Base-by-base conservation (phyloP, 2,888 invertebrate species). In the Hipparchia semele region DNA sequence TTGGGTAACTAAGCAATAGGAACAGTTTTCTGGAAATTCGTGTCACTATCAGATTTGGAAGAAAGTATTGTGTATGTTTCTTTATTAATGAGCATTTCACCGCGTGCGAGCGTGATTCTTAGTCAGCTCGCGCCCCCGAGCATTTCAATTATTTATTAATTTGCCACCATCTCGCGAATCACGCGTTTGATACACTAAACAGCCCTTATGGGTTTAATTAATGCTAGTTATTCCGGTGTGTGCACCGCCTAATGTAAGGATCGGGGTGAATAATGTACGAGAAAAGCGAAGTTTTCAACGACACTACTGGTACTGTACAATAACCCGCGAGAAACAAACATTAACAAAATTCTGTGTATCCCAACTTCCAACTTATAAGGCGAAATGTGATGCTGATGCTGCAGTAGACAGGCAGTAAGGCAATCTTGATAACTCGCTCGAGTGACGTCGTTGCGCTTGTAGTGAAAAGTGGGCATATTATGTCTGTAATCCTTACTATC, bases 141-240 rank as follows among this genome's bases (percentile, higher is more conserved):
- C 83, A 84, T 86, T 84, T 88, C 87, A 90, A 90, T 90, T 89
- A 90, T 88, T 90, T 87, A 90, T 87, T 88, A 85, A 87, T 84
- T 86, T 81, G 81, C 76, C 76, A 75, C 76, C 75, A 75, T 76
- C 73, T 77, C 77, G 74, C 78, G 76, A 80, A 80, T 81, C 83
- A 85, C 71, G 73, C 72, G 73, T 75, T 75, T 75, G 75, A 75
- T 78, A 77, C 77, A 73, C 75, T 75, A 77, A 76, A 78, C 74
- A 77, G 74, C 73, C 75, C 62, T 73, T 78, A 76, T 71, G 66
- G 72, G 73, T 70, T 75, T 77, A 75, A 77, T 78, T 77, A 77
- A 73, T 74, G 71, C 76, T 75, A 76, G 76, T 76, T 69, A 71
- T 75, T 71, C 64, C 59, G 66, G 58, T 66, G 61, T 66, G 65